Conservation (phyloP, 2,888 invertebrate genomes). For the Harpagoxenus sublaevis region DNA sequence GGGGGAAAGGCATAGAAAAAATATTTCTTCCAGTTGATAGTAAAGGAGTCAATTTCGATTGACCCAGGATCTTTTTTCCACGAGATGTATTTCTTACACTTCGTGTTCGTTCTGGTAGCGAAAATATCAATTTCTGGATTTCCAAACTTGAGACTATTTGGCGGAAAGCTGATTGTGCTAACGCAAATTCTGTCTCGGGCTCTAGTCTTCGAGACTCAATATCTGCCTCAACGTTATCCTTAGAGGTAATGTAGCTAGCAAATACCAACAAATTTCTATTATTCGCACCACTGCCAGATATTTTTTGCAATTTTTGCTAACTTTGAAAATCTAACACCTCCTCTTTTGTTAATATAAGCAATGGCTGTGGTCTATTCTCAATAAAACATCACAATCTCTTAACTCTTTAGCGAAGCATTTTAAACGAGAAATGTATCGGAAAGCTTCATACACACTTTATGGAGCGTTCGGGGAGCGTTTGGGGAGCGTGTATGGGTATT, state of each 20-base stretch:
- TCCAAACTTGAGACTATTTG: constrained; percentile 1
- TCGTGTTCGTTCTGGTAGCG: background rate
- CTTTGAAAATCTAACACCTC: background rate
- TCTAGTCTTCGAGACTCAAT: constrained; percentile 61
- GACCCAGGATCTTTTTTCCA: background rate
- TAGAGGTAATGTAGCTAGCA: background rate
- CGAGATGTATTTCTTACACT: background rate
- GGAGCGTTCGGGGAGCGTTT: no score
- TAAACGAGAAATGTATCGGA: no score
- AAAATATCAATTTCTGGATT: background rate
- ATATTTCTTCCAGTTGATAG: constrained; percentile 5
- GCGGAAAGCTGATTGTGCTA: background rate
- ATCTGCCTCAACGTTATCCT: constrained; percentile 70
- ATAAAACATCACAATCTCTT: background rate
- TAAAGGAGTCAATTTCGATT: no score
- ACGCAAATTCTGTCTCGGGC: background rate
- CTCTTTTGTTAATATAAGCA: background rate
- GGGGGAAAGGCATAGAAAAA: no score
- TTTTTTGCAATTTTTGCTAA: background rate
- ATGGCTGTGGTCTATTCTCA: background rate
- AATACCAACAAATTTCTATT: background rate
- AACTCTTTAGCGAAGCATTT: background rate
- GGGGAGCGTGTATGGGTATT: no score
- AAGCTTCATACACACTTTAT: no score
- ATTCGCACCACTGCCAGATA: background rate